Evolutionary conservation across 1,140 invertebrate species (phyloP).

Genomic region (Achatina immaculata): DNA sequence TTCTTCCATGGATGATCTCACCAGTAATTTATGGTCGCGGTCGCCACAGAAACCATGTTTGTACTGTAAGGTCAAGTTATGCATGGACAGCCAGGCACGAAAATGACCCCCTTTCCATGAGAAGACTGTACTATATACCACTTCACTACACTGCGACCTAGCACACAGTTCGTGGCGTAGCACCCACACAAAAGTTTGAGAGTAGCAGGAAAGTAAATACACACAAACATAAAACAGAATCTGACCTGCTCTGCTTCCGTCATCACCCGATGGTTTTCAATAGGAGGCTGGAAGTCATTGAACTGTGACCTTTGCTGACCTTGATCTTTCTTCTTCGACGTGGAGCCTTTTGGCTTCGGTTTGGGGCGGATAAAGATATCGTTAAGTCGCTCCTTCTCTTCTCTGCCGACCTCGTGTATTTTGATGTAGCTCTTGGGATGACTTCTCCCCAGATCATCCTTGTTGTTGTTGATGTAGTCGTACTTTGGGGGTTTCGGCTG

Average conservation of each 20-base stretch:
- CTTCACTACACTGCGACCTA: too few species aligned
- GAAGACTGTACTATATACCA: too few species aligned
- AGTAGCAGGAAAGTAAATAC: too few species aligned
- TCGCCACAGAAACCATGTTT: too few species aligned
- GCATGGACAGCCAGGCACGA: too few species aligned
- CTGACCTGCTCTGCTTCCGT: conserved; percentile 32
- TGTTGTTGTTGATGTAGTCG: conserved; percentile 63
- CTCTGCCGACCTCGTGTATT: conserved; percentile 53
- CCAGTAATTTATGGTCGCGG: too few species aligned
- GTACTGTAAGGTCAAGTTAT: too few species aligned
- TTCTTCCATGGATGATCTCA: too few species aligned
- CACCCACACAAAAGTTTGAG: too few species aligned
- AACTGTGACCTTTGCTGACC: background rate
- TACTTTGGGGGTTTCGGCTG: conserved; percentile 52
- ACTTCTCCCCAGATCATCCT: conserved; percentile 54
- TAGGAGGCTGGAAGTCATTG: background rate
- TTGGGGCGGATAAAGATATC: conserved; percentile 53
- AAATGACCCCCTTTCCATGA: too few species aligned
- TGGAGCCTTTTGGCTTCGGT: conserved; percentile 23
- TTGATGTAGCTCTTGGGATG: conserved; percentile 54
- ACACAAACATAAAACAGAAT: too few species aligned
- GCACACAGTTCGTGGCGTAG: too few species aligned
- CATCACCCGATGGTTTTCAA: background rate
- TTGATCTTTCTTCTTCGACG: conserved; percentile 24
- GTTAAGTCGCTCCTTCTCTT: conserved; percentile 56